Evolutionary conservation across 1,140 invertebrate species (phyloP).

Genomic region (Drosophila lacteicornis): DNA sequence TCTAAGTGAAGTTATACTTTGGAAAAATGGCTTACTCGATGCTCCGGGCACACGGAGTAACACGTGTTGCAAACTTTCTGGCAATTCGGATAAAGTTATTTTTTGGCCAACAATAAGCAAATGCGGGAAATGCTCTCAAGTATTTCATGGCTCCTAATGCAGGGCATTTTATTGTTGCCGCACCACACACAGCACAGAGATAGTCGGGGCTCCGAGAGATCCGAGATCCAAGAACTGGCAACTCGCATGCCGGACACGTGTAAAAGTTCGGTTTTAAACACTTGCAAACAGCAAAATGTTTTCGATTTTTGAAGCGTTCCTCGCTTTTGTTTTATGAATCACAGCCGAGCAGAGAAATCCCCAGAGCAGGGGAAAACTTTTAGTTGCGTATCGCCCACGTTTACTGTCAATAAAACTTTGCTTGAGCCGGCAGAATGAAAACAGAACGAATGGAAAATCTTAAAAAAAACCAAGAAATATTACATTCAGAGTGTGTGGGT

Average conservation of each 20-base stretch:
- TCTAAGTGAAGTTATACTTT: constrained; percentile 49
- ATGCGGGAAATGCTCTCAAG: constrained; percentile 55
- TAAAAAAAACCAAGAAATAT: constrained; percentile 21
- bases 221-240: constrained; percentile 19
- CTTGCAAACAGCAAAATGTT: constrained; percentile 74
- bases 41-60: constrained; percentile 32
- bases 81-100: constrained; percentile 58
- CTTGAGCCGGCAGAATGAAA: constrained; percentile 61
- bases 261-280: constrained; percentile 79
- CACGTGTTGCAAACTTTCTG: constrained; percentile 61
- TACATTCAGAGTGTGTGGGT: constrained; percentile 14
- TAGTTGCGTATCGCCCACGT: constrained; percentile 75
- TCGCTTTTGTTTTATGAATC: constrained; percentile 75
- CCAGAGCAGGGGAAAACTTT: constrained; percentile 70
- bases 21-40: constrained; percentile 46
- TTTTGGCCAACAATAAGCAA: constrained; percentile 55
- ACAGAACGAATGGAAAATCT: constrained; percentile 23
- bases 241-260: constrained; percentile 75
- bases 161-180: constrained; percentile 45
- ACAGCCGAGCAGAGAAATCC: constrained; percentile 56
- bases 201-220: constrained; percentile 1
- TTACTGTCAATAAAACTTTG: constrained; percentile 82
- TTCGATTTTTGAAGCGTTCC: constrained; percentile 61
- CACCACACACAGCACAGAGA: constrained; percentile 3
- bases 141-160: constrained; percentile 58